These are phyloP conservation scores for Orestias chungarensis DNA, from an alignment of 2,797 vertebrate genomes.

Conservation along the genomic window DNA sequence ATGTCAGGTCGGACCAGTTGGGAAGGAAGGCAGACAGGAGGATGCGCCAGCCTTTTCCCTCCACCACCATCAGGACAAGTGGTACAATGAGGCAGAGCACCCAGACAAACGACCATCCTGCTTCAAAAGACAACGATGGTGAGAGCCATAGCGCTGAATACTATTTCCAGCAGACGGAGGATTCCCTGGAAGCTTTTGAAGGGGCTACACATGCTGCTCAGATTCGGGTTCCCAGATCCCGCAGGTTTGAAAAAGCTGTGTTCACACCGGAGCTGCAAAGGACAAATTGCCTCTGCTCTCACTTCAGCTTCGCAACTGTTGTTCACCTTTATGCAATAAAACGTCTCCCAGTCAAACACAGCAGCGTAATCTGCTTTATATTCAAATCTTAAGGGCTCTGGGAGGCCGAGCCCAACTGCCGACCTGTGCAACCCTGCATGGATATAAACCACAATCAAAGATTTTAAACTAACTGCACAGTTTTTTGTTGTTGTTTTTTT, in stretches of 20 bases:
- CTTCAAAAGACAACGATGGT: constrained; percentile 2
- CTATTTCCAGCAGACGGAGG: constrained; percentile 2
- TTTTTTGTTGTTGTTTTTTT: too few relatives aligned
- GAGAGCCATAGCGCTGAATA: not conserved
- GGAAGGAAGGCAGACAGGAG: constrained; percentile 7
- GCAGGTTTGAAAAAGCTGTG: not conserved
- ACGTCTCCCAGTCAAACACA: not conserved
- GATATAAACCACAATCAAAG: too few relatives aligned
- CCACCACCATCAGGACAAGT: not conserved
- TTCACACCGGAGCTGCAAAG: not conserved
- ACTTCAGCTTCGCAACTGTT: not conserved
- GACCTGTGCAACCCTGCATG: too few relatives aligned
- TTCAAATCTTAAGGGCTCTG: not conserved
- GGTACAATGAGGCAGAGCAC: constrained; percentile 5
- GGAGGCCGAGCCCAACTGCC: too few relatives aligned
- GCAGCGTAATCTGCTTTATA: not conserved
- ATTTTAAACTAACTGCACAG: too few relatives aligned
- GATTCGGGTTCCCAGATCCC: not conserved
- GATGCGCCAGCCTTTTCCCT: not conserved
- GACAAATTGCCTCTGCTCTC: not conserved
- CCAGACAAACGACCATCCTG: constrained; percentile 12
- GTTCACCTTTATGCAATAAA: not conserved
- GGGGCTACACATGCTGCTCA: constrained; percentile 2
- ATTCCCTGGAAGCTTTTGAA: constrained; percentile 3
- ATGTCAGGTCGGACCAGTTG: constrained; percentile 10